A percentile compares a stretch with the other conserved stretches of the same genome.
These are phyloP conservation scores for Drosophila nigrodunni DNA, from an alignment of 1,140 invertebrate species.

Conservation along the genomic window DNA sequence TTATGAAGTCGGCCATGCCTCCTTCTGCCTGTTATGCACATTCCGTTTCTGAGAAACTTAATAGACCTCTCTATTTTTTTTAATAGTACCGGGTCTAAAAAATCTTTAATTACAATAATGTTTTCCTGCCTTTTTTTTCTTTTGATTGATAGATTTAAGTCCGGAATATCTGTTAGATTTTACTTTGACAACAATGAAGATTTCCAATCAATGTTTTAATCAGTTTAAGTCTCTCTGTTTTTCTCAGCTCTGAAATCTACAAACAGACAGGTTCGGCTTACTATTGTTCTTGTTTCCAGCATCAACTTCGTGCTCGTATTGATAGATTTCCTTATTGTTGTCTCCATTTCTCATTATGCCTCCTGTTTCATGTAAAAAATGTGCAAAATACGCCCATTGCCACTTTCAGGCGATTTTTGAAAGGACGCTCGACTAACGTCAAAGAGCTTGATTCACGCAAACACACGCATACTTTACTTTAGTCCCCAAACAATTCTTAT, in stretches of 20 bases:
- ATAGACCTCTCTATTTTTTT: neutral
- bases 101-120: too few species aligned
- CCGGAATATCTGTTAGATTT: too few species aligned
- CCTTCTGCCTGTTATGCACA: too few species aligned
- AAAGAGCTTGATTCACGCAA: conserved; percentile 1
- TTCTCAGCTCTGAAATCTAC: too few species aligned
- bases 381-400: conserved; percentile 30
- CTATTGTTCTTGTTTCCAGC: neutral
- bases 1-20: too few species aligned
- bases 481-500: neutral
- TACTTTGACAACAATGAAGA: too few species aligned
- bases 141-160: too few species aligned
- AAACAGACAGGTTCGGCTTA: conserved; percentile 16
- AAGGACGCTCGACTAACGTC: conserved; percentile 12
- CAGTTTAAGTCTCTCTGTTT: too few species aligned
- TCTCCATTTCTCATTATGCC: neutral
- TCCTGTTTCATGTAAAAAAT: conserved; percentile 18
- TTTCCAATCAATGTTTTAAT: too few species aligned
- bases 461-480: neutral
- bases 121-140: too few species aligned
- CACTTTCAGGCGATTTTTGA: conserved; percentile 7
- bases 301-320: neutral
- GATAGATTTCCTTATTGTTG: conserved; percentile 1
- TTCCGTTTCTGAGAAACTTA: too few species aligned
- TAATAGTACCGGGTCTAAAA: neutral